Base-by-base conservation (phyloP, 1,140 invertebrate species). In the Proctacanthus coquilletti region DNA sequence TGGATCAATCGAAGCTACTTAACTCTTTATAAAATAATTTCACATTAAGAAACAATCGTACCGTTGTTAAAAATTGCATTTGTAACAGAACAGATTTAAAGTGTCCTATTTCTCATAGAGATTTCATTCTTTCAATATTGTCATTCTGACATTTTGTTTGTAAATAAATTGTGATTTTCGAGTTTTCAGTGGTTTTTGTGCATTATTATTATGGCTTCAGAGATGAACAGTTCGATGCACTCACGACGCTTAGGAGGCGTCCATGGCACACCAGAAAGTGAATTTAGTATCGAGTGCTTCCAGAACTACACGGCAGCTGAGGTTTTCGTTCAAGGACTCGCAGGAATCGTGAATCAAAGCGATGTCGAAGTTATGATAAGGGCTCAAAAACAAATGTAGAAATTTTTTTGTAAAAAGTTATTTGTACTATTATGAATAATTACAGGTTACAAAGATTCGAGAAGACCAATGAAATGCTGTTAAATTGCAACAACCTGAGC, bases 381-480 rank as follows among this genome's bases (percentile, higher is more conserved):
- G 45, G 83, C 85, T 14, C 88, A 93, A 58, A 91, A 89, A 64
- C 84, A 88, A 63, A 92, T 93, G 88, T 88, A 70, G 71, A 68
- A 40, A 30, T 5, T 1, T 32, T 32, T 9, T 6, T 13, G 11
- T 9, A 23, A 18, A 17, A 5, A 21, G 17, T 30, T 10, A 15
- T 20, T 39, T 4, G 4, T 18, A 36, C 30, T 29, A 38, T 21
- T 18, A 40, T 36, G 18, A 18, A 18, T 23, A 20, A 19, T 64
- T 70, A 27, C 55, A 96, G 91, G 87, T 61, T 96, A 17, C 84
- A 89, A 48, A 69, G 89, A 41, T 96, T 93, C 66, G 92, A 96
- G 52, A 96, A 96, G 53, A 94, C 91, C 3, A 96, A 94, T 55
- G 91, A 95, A 70, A 96, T 95, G 91, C 61, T 96, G 17, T 80